These are phyloP conservation scores for Meloe dianella DNA, from an alignment of 2,888 invertebrate genomes.

Conservation along the genomic window DNA sequence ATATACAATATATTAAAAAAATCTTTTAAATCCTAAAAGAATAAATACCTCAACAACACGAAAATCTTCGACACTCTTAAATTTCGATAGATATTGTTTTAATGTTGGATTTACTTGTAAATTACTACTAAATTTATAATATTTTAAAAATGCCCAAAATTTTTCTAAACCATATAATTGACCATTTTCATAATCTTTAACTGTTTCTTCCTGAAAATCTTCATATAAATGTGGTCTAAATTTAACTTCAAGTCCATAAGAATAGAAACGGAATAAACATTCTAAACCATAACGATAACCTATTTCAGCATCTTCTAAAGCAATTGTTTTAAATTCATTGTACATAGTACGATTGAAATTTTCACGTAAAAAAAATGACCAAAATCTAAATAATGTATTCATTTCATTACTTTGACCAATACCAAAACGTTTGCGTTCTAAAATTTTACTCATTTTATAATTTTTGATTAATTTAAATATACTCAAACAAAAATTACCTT, in stretches of 20 bases:
- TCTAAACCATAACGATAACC: conserved; percentile 90
- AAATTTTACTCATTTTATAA: conserved; percentile 8
- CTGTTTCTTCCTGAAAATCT: conserved; percentile 94
- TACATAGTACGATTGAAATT: conserved; percentile 99
- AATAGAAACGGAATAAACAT: conserved; percentile 94
- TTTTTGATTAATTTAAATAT: no score
- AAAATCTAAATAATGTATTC: conserved; percentile 99
- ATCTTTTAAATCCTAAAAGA: conserved; percentile 7
- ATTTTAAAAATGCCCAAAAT: conserved; percentile 99
- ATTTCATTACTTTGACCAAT: conserved; percentile 97
- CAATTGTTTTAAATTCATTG: conserved; percentile 89
- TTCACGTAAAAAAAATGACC: conserved; percentile 99
- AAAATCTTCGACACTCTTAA: conserved; percentile 90
- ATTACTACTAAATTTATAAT: conserved; percentile 82
- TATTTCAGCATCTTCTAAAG: conserved; percentile 90
- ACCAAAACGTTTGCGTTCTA: conserved; percentile 91
- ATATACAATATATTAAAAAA: no score
- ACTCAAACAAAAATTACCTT: conserved; percentile 64
- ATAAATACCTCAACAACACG: conserved; percentile 73
- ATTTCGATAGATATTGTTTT: conserved; percentile 75
- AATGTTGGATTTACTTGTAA: conserved; percentile 78
- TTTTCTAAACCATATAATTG: conserved; percentile 98
- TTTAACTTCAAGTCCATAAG: conserved; percentile 95
- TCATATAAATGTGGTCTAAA: conserved; percentile 94
- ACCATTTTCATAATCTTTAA: conserved; percentile 88